A percentile compares a stretch with the other conserved stretches of the same genome.
These are phyloP conservation scores for Ptychobarbus kaznakovi DNA, from an alignment of 2,797 vertebrate genomes.

Conservation along the genomic window DNA sequence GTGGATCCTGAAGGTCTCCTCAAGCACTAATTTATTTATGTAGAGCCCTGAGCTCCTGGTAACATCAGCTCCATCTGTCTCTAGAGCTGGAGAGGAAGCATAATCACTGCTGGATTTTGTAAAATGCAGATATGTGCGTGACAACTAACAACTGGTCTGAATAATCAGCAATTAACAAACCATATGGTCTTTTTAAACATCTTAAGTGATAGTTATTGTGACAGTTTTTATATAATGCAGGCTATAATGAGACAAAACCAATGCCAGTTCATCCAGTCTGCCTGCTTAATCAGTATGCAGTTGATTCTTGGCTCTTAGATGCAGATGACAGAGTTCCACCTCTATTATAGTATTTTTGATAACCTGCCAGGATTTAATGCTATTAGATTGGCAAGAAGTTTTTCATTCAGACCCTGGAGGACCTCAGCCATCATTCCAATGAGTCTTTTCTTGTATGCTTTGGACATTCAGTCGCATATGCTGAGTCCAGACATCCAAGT, in stretches of 20 bases:
- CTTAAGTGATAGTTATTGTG: background rate
- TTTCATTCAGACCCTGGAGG: background rate
- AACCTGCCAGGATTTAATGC: conserved; percentile 5
- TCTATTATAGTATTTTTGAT: conserved; percentile 9
- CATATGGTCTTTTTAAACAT: conserved; percentile 12
- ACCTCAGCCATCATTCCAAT: background rate
- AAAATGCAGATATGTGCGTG: conserved; percentile 57
- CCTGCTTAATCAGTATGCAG: background rate
- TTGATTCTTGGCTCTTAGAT: background rate
- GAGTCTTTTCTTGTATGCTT: background rate
- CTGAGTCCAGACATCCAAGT: conserved; percentile 9
- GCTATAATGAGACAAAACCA: background rate
- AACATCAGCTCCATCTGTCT: conserved; percentile 68
- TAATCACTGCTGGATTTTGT: conserved; percentile 64
- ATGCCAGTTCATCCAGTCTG: background rate
- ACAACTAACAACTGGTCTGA: conserved; percentile 16
- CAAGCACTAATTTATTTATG: conserved; percentile 76
- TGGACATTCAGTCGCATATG: background rate
- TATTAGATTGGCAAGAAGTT: background rate
- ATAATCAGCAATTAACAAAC: conserved; percentile 20
- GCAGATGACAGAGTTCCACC: background rate
- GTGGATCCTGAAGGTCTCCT: conserved; percentile 66
- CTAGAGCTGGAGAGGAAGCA: conserved; percentile 45
- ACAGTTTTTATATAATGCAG: background rate
- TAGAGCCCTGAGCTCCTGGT: conserved; percentile 57